Conservation (phyloP, 2,888 invertebrate species). For the Sesia apiformis region DNA sequence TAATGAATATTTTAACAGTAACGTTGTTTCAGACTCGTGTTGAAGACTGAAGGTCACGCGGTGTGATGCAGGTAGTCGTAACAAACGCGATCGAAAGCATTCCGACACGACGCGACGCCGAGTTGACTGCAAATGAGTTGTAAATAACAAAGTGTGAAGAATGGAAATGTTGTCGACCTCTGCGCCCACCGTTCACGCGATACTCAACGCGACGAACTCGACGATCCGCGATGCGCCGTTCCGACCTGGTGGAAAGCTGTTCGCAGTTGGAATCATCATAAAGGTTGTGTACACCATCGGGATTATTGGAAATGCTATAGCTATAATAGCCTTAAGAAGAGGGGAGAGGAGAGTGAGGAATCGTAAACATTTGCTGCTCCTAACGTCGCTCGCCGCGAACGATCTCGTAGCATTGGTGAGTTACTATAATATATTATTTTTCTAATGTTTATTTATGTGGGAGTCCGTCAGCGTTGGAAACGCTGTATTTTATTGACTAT, state of each 20-base stretch:
- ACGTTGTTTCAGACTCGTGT: neutral
- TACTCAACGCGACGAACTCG: constrained; percentile 8
- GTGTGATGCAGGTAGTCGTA: neutral
- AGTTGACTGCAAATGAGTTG: neutral
- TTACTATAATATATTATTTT: constrained; percentile 22
- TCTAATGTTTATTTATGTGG: neutral
- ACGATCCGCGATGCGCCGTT: constrained; percentile 4
- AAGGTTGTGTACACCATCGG: constrained; percentile 78
- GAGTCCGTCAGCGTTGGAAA: neutral
- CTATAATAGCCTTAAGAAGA: constrained; percentile 81
- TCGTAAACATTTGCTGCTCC: constrained; percentile 85
- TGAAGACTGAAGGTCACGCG: neutral
- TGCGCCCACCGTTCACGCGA: neutral
- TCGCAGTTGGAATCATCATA: constrained; percentile 38
- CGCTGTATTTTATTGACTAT: neutral
- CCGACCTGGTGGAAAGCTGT: constrained; percentile 11
- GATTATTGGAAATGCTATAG: constrained; percentile 83
- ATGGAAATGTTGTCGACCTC: neutral
- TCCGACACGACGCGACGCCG: neutral
- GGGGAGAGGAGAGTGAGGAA: constrained; percentile 83
- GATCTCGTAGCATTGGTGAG: constrained; percentile 81
- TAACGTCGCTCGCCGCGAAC: constrained; percentile 84
- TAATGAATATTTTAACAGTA: too few species aligned
- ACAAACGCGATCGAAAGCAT: neutral
- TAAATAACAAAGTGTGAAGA: neutral